phyloP scores from a whole-genome alignment of 2,888 invertebrate genomes.

The Cerastis leucographa region DNA sequence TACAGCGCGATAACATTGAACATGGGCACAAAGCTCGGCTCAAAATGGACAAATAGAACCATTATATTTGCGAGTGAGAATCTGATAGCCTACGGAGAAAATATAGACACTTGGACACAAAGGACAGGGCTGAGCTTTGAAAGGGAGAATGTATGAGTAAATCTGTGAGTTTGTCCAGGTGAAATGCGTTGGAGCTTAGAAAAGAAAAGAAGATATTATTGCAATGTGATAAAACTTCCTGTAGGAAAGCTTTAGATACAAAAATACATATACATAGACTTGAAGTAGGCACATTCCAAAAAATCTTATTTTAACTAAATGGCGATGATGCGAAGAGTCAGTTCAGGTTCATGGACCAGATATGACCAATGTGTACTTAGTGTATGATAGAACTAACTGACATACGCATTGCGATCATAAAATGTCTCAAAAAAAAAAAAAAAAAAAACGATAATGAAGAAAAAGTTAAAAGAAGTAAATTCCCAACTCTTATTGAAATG shows the following conservation, averaged over 20 bases:
- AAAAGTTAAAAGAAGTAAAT: neutral
- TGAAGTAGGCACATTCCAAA: too few species aligned
- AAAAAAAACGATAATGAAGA: neutral
- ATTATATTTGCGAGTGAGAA: slow-evolving; percentile 65
- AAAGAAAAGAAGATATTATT: neutral
- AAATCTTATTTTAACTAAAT: too few species aligned
- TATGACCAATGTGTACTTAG: too few species aligned
- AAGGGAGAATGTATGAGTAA: slow-evolving; percentile 57
- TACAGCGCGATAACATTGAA: slow-evolving; percentile 62
- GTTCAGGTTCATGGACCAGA: too few species aligned
- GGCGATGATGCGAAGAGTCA: too few species aligned
- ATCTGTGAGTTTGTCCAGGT: slow-evolving; percentile 41
- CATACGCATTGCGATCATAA: too few species aligned
- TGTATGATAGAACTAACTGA: too few species aligned
- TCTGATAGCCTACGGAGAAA: slow-evolving; percentile 61
- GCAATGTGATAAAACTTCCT: neutral
- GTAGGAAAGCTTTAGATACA: accelerated
- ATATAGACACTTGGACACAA: slow-evolving; percentile 61
- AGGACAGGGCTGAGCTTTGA: slow-evolving; percentile 57
- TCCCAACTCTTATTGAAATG: neutral
- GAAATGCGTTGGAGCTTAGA: neutral
- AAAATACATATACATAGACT: too few species aligned
- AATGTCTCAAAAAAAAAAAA: neutral
- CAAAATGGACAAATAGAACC: slow-evolving; percentile 70
- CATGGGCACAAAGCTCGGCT: slow-evolving; percentile 53